Evolutionary conservation across 2,797 vertebrate species (phyloP), one percentile per base, ranked within the genome.

Genomic region (Hirundo rustica): DNA sequence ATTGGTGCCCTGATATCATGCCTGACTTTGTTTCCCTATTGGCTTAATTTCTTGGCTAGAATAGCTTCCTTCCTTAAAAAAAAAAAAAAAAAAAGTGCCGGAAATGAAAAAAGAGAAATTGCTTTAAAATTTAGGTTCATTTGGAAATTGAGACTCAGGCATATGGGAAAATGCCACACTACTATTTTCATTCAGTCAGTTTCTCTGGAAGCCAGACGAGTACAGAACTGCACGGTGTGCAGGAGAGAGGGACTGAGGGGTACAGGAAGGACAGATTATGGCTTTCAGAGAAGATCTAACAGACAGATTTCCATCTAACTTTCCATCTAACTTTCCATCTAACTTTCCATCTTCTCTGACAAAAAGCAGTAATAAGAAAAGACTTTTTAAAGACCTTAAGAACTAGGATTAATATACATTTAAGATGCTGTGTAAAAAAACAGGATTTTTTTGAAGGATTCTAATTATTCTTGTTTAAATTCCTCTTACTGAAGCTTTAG

Each of bases 81-180:
- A 55, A 48, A 10, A 47, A 10, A 16, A 42, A 17, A 38, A 44
- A 60, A 21, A 3, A 18, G 1, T 42, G 3, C 10, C 0, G 0
- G 29, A 91, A 78, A 71, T n/a, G 21, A 25, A 51, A 74, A 73
- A 78, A 65, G 36, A 25, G 25, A 74, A 78, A 68, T 61, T 66
- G 11, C 74, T 75, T 87, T 75, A 78, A 71, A 89, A 32, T 62
- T 66, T 76, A 70, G 50, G 9, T 67, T 67, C 5, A 32, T 84
- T 86, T 93, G 71, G 64, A 73, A 73, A 72, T 19, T 53, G 83
- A 36, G 51, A 38, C 32, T 55, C 57, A 42, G 38, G 3, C 86
- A 87, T 86, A 82, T 74, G 72, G 72, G 57, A 53, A 94, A 93
- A 94, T 93, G 57, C 51, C 77, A 67, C 26, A 9, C 22, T 93